These are phyloP conservation scores for Caenorhabditis virilis DNA, from an alignment of 2,888 invertebrate species.

Conservation along the genomic window DNA sequence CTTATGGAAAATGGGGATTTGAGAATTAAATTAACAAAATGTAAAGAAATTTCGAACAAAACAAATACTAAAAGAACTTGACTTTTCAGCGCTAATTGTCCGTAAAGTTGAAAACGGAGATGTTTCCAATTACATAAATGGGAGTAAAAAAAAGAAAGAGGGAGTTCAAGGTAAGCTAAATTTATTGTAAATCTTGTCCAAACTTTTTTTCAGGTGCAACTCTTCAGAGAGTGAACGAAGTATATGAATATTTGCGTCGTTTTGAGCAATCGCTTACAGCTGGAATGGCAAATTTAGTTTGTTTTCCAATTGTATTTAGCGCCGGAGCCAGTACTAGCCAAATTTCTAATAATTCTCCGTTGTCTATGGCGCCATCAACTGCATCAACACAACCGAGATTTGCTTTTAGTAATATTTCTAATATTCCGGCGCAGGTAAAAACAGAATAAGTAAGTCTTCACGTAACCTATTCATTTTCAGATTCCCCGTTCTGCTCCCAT, in stretches of 20 bases:
- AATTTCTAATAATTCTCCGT: conserved; percentile 17
- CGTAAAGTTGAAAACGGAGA: conserved; percentile 27
- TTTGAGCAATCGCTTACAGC: conserved; percentile 12
- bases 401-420: conserved; percentile 25
- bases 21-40: conserved; percentile 16
- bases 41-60: background rate
- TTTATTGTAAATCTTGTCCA: background rate
- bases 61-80: background rate
- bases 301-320: conserved; percentile 25
- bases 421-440: conserved; percentile 4
- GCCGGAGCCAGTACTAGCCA: conserved; percentile 15
- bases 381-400: conserved; percentile 11
- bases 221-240: conserved; percentile 23
- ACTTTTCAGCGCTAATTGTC: conserved; percentile 28
- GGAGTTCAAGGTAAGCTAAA: conserved; percentile 10
- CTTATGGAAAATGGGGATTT: conserved; percentile 49
- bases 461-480: background rate
- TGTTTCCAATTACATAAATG: conserved; percentile 15
- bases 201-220: conserved; percentile 9
- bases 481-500: conserved; percentile 29
- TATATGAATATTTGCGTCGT: conserved; percentile 10
- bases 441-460: background rate
- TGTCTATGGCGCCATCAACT: conserved; percentile 11
- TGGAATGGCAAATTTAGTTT: conserved; percentile 9
- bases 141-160: conserved; percentile 7